Evolutionary conservation across 2,888 invertebrate genomes (phyloP).

Genomic region (Lissocephala sabroskyi): DNA sequence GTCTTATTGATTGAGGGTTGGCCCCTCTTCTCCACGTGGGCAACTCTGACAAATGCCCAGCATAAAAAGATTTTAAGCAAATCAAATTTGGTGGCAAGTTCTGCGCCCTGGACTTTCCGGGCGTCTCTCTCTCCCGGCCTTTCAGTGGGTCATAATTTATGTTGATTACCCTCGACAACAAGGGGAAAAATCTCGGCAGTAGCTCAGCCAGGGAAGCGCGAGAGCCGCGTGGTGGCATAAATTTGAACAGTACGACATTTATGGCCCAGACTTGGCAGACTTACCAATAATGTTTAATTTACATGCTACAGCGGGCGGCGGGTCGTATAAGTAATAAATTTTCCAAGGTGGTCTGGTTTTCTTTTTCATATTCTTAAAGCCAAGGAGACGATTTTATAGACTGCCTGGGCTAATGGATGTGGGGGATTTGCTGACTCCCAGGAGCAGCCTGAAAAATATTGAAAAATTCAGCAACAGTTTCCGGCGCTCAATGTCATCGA

Average conservation of each 20-base stretch:
- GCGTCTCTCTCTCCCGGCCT: no score
- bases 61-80: constrained; percentile 9
- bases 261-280: constrained; percentile 1
- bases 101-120: neutral
- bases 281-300: constrained; percentile 17
- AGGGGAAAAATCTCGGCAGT: neutral
- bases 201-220: no score
- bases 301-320: constrained; percentile 21
- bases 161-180: constrained; percentile 10
- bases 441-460: neutral
- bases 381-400: no score
- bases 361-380: no score
- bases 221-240: neutral
- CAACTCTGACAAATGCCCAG: neutral
- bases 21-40: neutral
- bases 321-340: constrained; percentile 26
- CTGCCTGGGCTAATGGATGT: no score
- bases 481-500: constrained; percentile 51
- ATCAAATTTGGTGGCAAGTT: constrained; percentile 11
- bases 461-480: constrained; percentile 37
- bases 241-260: constrained; percentile 10
- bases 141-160: constrained; percentile 8
- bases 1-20: constrained; percentile 42
- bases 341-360: no score
- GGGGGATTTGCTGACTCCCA: constrained; percentile 3